phyloP scores from a whole-genome alignment of 2,888 invertebrate species.

The Campoplex capitator region DNA sequence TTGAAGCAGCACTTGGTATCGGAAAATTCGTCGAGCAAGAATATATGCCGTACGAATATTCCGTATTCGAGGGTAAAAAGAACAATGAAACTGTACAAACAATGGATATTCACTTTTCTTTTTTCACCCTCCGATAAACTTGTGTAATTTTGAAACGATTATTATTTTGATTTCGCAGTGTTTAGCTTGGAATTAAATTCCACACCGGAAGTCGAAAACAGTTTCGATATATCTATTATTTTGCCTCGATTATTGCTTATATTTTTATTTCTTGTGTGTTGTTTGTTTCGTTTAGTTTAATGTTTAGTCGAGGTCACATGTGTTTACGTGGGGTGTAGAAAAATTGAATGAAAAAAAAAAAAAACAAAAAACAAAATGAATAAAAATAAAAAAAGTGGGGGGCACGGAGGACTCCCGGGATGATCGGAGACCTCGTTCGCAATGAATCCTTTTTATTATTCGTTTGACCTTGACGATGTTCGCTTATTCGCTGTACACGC shows the following conservation, averaged over 20 bases:
- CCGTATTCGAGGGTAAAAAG: conserved; percentile 15
- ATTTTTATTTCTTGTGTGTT: conserved; percentile 40
- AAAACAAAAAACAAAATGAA: background rate
- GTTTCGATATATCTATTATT: conserved; percentile 37
- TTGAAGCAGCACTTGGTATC: conserved; percentile 22
- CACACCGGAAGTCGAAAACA: conserved; percentile 26
- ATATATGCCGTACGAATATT: conserved; percentile 40
- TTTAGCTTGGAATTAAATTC: conserved; percentile 34
- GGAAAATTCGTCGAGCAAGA: conserved; percentile 21
- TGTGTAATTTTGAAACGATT: conserved; percentile 7
- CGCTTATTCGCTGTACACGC: conserved; percentile 83
- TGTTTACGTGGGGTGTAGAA: conserved; percentile 57
- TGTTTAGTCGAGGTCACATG: conserved; percentile 39
- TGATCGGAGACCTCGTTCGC: conserved; percentile 15
- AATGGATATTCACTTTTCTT: conserved; percentile 15
- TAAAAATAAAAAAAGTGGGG: background rate
- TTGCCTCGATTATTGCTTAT: conserved; percentile 61
- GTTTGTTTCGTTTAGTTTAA: conserved; percentile 22
- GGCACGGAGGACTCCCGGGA: conserved; percentile 15
- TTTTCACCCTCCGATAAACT: conserved; percentile 18
- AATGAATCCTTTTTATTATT: conserved; percentile 50
- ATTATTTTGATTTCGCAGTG: conserved; percentile 17
- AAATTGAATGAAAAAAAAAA: background rate
- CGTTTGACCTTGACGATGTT: conserved; percentile 76
- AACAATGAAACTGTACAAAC: background rate